These are phyloP conservation scores for Temnothorax ravouxi DNA, from an alignment of 2,888 invertebrate genomes.

Conservation along the genomic window DNA sequence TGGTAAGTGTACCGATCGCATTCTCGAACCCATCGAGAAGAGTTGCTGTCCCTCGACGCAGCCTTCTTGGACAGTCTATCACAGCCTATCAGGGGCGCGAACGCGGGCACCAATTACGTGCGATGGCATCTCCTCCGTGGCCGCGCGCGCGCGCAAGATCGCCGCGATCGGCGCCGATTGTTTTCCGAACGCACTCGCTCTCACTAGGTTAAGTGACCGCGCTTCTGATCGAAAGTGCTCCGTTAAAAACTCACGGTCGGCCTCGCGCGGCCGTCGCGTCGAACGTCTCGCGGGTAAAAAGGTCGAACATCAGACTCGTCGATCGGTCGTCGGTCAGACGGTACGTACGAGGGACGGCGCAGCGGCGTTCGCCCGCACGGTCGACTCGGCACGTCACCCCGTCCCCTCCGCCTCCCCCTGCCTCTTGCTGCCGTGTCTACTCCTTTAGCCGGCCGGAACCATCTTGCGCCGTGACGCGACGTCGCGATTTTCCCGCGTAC, in stretches of 20 bases:
- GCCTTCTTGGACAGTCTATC: too few species aligned
- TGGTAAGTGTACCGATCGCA: too few species aligned
- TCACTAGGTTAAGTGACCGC: neutral
- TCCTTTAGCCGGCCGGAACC: constrained; percentile 44
- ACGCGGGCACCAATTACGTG: neutral
- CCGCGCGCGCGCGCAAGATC: neutral
- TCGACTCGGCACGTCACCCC: neutral
- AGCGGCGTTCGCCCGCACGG: neutral
- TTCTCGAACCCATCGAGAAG: too few species aligned
- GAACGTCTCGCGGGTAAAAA: neutral
- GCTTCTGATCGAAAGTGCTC: neutral
- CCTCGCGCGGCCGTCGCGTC: neutral
- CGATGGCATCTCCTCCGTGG: neutral
- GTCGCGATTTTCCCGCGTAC: constrained; percentile 37
- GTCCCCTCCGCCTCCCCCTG: neutral
- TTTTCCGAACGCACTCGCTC: neutral
- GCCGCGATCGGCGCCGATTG: neutral
- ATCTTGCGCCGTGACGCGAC: constrained; percentile 16
- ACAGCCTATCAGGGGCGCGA: neutral
- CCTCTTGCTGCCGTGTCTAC: neutral
- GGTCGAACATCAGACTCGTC: neutral
- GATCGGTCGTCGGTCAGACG: neutral
- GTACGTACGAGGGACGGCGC: neutral
- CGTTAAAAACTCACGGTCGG: neutral
- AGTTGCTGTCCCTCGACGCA: neutral